Conservation (phyloP, 2,888 invertebrate species). For the Scaptomyza parva region DNA sequence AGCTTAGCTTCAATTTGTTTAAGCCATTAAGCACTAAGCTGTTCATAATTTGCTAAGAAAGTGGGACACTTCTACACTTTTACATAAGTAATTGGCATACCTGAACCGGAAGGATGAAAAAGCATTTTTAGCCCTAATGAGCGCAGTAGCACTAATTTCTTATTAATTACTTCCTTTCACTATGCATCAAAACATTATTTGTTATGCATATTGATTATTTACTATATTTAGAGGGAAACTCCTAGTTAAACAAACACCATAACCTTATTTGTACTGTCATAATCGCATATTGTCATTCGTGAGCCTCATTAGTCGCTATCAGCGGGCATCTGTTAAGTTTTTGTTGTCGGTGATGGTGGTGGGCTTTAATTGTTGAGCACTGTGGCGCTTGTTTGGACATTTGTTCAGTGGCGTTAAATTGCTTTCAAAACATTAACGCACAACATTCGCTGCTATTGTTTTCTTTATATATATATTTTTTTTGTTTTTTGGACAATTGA, state of each 20-base stretch:
- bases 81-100: background rate
- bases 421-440: constrained; percentile 34
- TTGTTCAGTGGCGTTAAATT: constrained; percentile 17
- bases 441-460: constrained; percentile 26
- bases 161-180: no score
- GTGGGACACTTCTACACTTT: no score
- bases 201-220: background rate
- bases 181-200: background rate
- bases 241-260: background rate
- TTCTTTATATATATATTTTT: no score
- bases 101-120: background rate
- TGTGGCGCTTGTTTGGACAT: constrained; percentile 52
- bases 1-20: background rate
- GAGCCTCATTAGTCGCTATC: constrained; percentile 12
- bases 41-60: background rate
- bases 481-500: constrained; percentile 45
- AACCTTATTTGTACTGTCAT: background rate
- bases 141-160: no score
- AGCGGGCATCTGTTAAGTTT: constrained; percentile 34
- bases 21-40: background rate
- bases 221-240: constrained; percentile 1
- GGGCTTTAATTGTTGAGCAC: constrained; percentile 52
- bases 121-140: background rate
- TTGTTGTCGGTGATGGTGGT: constrained; percentile 27
- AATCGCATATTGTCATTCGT: background rate